A percentile compares a stretch with the other conserved stretches of the same genome.
Conservation (phyloP, 2,888 invertebrate species). For the Scaptomyza caliginosa region DNA sequence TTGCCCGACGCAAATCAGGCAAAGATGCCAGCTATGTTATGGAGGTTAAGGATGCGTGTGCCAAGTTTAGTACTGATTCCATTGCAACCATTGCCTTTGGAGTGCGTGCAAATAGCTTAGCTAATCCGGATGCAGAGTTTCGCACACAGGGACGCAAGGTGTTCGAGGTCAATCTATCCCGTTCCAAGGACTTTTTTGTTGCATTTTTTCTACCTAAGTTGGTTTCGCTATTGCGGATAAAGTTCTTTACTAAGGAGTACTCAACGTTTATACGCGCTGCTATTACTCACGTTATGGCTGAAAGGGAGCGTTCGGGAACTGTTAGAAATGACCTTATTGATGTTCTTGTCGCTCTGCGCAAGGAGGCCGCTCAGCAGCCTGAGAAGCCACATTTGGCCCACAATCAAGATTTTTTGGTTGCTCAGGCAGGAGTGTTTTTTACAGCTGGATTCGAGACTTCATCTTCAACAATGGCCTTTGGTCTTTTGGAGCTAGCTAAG, state of each 20-base stretch:
- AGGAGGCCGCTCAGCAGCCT: slow-evolving; percentile 62
- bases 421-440: slow-evolving; percentile 82
- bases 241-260: slow-evolving; percentile 74
- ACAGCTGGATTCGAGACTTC: slow-evolving; percentile 83
- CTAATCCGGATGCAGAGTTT: slow-evolving; percentile 80
- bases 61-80: slow-evolving; percentile 80
- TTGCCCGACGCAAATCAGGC: slow-evolving; percentile 26
- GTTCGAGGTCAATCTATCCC: slow-evolving; percentile 56
- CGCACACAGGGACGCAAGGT: slow-evolving; percentile 72
- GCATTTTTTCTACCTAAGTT: slow-evolving; percentile 81
- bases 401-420: slow-evolving; percentile 79
- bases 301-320: slow-evolving; percentile 82
- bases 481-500: slow-evolving; percentile 83
- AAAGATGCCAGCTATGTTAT: slow-evolving; percentile 37
- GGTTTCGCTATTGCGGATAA: slow-evolving; percentile 65
- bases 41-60: slow-evolving; percentile 79
- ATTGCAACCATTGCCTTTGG: slow-evolving; percentile 82
- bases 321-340: slow-evolving; percentile 85
- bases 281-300: slow-evolving; percentile 83
- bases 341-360: slow-evolving; percentile 83
- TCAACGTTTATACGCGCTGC: slow-evolving; percentile 81
- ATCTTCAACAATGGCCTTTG: slow-evolving; percentile 84
- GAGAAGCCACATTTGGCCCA: slow-evolving; percentile 55
- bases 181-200: slow-evolving; percentile 74
- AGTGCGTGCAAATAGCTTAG: slow-evolving; percentile 77